Percentiles rank a stretch among this genome's conserved stretches.
These are phyloP conservation scores for Monopterus albus DNA, from an alignment of 2,113 vertebrate species.

Conservation along the genomic window DNA sequence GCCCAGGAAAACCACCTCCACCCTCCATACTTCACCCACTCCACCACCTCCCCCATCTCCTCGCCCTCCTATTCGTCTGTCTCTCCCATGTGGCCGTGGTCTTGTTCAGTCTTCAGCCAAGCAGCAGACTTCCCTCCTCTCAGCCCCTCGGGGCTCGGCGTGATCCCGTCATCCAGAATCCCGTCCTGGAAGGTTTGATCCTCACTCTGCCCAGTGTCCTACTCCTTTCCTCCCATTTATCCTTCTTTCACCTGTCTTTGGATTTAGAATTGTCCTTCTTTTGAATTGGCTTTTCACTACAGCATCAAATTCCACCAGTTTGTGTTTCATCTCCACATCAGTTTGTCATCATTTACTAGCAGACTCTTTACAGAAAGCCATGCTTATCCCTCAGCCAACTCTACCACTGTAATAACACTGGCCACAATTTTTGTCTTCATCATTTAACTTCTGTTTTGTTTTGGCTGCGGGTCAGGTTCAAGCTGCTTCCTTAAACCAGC, in stretches of 20 bases:
- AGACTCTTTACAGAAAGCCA: too few species aligned
- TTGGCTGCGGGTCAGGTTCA: too few species aligned
- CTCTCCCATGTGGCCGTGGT: slow-evolving; percentile 83
- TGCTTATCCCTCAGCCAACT: too few species aligned
- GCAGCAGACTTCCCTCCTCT: slow-evolving; percentile 86
- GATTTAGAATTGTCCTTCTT: neutral
- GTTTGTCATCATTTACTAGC: neutral
- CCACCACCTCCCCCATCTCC: slow-evolving; percentile 77
- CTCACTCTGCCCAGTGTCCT: slow-evolving; percentile 47
- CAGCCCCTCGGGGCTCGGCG: slow-evolving; percentile 88
- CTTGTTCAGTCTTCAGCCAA: slow-evolving; percentile 84
- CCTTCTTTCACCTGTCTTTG: neutral
- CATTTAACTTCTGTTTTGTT: too few species aligned
- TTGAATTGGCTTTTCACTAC: neutral
- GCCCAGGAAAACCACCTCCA: slow-evolving; percentile 86
- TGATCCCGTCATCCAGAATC: slow-evolving; percentile 90
- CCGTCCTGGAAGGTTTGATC: slow-evolving; percentile 97
- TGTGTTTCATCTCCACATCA: neutral
- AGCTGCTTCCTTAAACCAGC: too few species aligned
- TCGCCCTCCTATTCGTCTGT: slow-evolving; percentile 73
- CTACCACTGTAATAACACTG: too few species aligned
- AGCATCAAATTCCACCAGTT: neutral
- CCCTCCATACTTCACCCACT: slow-evolving; percentile 82
- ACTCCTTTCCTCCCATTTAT: neutral
- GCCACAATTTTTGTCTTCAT: too few species aligned